Evolutionary conservation across 2,888 invertebrate species (phyloP).

Genomic region (Scaptodrosophila latifasciaeformis): DNA sequence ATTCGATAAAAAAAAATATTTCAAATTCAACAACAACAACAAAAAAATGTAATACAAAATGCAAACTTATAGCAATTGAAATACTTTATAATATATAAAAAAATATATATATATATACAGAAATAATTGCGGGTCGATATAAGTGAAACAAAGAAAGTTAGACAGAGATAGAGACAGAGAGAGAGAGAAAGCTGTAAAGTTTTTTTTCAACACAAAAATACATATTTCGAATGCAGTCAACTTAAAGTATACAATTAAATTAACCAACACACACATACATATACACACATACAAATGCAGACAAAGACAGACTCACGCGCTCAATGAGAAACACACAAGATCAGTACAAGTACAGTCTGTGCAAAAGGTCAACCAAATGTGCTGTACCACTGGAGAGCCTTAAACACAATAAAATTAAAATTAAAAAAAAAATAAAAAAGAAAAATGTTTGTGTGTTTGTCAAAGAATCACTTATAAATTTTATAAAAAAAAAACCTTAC

Average conservation of each 20-base stretch:
- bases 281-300: conserved; percentile 10
- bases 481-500: too few species aligned
- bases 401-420: too few species aligned
- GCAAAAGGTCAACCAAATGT: neutral
- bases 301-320: conserved; percentile 1
- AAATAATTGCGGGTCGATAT: conserved; percentile 30
- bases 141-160: conserved; percentile 13
- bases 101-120: conserved; percentile 27
- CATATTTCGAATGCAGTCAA: conserved; percentile 9
- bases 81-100: conserved; percentile 56
- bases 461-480: conserved; percentile 16
- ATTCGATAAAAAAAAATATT: conserved; percentile 17
- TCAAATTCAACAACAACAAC: conserved; percentile 35
- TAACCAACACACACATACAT: conserved; percentile 10
- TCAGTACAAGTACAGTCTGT: conserved; percentile 20
- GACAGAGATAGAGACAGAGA: conserved; percentile 9
- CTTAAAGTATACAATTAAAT: conserved; percentile 12
- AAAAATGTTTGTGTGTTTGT: too few species aligned
- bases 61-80: conserved; percentile 70
- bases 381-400: too few species aligned
- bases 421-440: too few species aligned
- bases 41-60: conserved; percentile 56
- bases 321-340: neutral
- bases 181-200: conserved; percentile 19
- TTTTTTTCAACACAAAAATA: conserved; percentile 24